Evolutionary conservation across 2,888 invertebrate genomes (phyloP), one percentile per base, ranked within the genome.

Genomic region (Agapostemon virescens): DNA sequence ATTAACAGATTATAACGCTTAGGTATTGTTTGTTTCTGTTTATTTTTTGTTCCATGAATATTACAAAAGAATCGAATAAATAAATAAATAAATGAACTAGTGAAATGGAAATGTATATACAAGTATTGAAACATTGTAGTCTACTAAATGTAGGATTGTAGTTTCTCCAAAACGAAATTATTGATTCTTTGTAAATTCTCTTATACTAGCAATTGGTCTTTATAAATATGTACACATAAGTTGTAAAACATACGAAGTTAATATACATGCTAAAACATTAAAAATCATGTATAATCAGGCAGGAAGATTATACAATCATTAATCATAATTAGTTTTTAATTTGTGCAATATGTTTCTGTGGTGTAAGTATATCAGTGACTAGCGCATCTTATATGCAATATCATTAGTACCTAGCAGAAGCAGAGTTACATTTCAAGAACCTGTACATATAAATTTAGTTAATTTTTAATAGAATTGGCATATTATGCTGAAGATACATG

Each of bases 201-300:
- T 33, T 64, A 55, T 42, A 49, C 33, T 36, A 74, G n/a, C 61
- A 64, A 75, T 55, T 63, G 26, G 9, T 69, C 13, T 58, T 36
- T 66, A 23, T 49, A 45, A 74, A 64, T 23, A 45, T 69, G n/a
- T 55, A 30, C 68, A 42, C 40, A 36, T 20, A 64, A 36, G 23
- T 67, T n/a, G 38, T 68, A 70, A 36, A 23, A 68, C 45, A 45
- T n/a, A 49, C 23, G 23, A 74, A 79, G 66, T 77, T 64, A 71
- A 72, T 45, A 42, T 68, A 74, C 49, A 52, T 63, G 26, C n/a
- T 81, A 69, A 84, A 84, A 80, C 84, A 79, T 78, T 71, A 87
- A 82, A 84, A 87, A 86, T 77, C 84, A 74, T 40, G 73, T 81
- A 72, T 80, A 67, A 70, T 75, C 64, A 68, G 45, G 33, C 40